Evolutionary conservation across 2,797 vertebrate species (phyloP).

Genomic region (Coreius guichenoti): DNA sequence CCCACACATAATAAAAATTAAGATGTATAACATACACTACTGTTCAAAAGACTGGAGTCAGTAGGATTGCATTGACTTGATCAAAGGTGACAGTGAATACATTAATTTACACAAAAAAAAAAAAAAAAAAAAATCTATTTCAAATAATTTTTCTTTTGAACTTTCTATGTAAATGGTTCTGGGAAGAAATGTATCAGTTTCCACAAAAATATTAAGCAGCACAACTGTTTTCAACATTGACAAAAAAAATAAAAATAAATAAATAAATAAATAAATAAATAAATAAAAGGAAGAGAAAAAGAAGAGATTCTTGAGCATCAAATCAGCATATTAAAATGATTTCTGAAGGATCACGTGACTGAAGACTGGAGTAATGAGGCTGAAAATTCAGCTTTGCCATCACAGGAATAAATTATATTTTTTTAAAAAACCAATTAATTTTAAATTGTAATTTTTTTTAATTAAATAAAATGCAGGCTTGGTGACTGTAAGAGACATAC

Average conservation of each 20-base stretch:
- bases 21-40: neutral
- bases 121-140: neutral
- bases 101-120: too few relatives aligned
- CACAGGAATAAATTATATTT: neutral
- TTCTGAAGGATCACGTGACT: neutral
- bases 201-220: neutral
- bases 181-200: neutral
- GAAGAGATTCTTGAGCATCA: neutral
- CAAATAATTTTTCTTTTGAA: neutral
- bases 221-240: neutral
- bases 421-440: too few relatives aligned
- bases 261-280: neutral
- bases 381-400: neutral
- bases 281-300: neutral
- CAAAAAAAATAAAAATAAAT: neutral
- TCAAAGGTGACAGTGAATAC: neutral
- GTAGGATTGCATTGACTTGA: neutral
- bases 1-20: neutral
- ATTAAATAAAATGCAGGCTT: too few relatives aligned
- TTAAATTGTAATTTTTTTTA: too few relatives aligned
- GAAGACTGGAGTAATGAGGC: neutral
- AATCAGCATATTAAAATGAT: neutral
- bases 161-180: neutral
- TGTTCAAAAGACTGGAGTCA: neutral
- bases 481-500: too few relatives aligned